Evolutionary conservation across 2,888 invertebrate genomes (phyloP), one percentile per base, ranked within the genome.

Genomic region (Microctonus aethiopoides): DNA sequence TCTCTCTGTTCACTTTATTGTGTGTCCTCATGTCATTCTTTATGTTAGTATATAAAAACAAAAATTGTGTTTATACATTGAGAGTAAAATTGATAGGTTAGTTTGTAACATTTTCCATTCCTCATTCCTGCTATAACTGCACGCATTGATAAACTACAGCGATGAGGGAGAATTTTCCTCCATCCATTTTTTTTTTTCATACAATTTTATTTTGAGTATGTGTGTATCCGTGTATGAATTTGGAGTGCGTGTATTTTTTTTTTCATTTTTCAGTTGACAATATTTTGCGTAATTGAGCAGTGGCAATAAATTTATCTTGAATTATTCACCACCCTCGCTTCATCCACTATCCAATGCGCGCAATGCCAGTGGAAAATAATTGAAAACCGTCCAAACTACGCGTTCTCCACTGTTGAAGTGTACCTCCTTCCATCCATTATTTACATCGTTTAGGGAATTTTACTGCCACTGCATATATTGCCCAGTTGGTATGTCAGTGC

Each of bases 361-460:
- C 46, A 46, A 56, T 39, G 72, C 73, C 64, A 77, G 75, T 77
- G 77, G 78, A 83, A 83, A 84, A 84, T 84, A 82, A 82, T 81
- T 83, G 81, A 81, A 81, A 83, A 84, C 81, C 80, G 80, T 82
- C 81, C 79, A 76, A 81, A 72, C 29, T 34, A 62, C 73, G 65
- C 80, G 79, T 79, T 77, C 16, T 46, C 46, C 46, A 84, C 81
- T 80, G 80, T 82, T 81, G 79, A 76, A 80, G 2, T 34, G 62
- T 71, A 64, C 78, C 78, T 77, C 78, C 81, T 65, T 41, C 79
- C 80, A 80, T 80, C 81, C 79, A 81, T 84, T 84, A 84, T 84
- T 84, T 84, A 82, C 81, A 82, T 81, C 85, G 84, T 84, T 84
- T 83, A 85, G 80, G 81, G 78, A 81, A 83, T 84, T 84, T 84